phyloP scores from a whole-genome alignment of 2,113 vertebrate species.

The Egretta garzetta region DNA sequence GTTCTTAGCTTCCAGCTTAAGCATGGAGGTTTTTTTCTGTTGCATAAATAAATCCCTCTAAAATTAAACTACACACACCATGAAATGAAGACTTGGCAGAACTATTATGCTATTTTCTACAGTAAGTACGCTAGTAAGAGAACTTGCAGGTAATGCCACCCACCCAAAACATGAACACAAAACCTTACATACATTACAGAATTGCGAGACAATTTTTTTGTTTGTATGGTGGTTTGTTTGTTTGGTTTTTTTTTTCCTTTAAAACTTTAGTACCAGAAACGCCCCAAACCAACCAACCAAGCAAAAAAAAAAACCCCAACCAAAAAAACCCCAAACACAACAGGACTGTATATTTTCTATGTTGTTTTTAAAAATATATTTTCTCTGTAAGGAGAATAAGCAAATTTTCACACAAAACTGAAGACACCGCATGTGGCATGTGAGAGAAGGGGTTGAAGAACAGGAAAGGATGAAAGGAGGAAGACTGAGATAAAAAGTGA shows the following conservation, averaged over 20 bases:
- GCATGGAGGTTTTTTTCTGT: neutral
- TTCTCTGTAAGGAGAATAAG: neutral
- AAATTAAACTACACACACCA: neutral
- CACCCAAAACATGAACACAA: neutral
- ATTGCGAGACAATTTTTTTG: rapidly evolving
- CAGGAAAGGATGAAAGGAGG: neutral
- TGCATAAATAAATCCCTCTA: constrained; percentile 1
- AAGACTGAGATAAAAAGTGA: neutral
- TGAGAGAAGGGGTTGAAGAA: neutral
- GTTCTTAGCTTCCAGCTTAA: neutral
- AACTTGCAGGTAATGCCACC: constrained; percentile 8
- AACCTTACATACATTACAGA: neutral
- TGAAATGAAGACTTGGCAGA: neutral
- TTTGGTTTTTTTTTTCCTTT: neutral
- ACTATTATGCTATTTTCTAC: neutral
- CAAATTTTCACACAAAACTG: neutral
- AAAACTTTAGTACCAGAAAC: neutral
- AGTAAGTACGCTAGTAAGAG: neutral
- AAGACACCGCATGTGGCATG: neutral
- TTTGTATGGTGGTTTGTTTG: neutral
- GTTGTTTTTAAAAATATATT: neutral
- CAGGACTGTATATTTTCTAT: neutral
- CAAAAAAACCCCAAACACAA: neutral
- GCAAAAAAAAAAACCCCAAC: neutral
- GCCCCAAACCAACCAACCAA: neutral